Conservation (phyloP, 1,140 invertebrate species). For the Panulirus ornatus region DNA sequence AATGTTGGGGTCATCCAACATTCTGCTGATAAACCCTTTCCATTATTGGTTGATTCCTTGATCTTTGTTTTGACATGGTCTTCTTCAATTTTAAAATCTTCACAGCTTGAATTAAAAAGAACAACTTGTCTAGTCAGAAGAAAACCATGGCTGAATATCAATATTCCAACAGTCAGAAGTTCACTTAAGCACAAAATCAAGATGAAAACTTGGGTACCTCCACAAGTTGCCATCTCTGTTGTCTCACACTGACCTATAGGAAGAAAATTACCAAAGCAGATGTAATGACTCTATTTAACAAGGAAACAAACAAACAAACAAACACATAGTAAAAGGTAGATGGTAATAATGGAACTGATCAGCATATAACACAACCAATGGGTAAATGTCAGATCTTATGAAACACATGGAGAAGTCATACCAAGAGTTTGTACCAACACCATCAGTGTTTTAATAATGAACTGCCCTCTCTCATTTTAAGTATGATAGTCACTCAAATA, state of each 20-base stretch:
- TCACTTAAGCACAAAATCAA: conserved; percentile 50
- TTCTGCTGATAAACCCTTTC: background rate
- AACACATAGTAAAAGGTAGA: too few species aligned
- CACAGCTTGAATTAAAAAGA: conserved; percentile 40
- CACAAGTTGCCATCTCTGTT: background rate
- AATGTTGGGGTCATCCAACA: conserved; percentile 74
- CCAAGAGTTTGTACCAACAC: too few species aligned
- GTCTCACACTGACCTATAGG: background rate
- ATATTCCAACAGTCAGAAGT: conserved; percentile 30
- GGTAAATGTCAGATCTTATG: too few species aligned
- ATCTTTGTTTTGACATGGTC: background rate
- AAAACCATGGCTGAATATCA: conserved; percentile 60
- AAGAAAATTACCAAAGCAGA: too few species aligned
- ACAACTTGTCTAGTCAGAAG: conserved; percentile 58
- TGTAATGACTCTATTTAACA: too few species aligned
- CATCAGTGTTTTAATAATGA: too few species aligned
- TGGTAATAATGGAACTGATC: too few species aligned
- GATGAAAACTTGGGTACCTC: conserved; percentile 27
- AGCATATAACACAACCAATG: too few species aligned
- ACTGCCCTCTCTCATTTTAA: too few species aligned
- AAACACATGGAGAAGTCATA: too few species aligned
- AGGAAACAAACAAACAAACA: too few species aligned
- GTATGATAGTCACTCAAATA: too few species aligned
- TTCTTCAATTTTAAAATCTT: background rate
- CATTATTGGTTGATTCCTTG: conserved; percentile 77